Conservation (phyloP, 2,888 invertebrate species). For the Alviniconcha strummeri region DNA sequence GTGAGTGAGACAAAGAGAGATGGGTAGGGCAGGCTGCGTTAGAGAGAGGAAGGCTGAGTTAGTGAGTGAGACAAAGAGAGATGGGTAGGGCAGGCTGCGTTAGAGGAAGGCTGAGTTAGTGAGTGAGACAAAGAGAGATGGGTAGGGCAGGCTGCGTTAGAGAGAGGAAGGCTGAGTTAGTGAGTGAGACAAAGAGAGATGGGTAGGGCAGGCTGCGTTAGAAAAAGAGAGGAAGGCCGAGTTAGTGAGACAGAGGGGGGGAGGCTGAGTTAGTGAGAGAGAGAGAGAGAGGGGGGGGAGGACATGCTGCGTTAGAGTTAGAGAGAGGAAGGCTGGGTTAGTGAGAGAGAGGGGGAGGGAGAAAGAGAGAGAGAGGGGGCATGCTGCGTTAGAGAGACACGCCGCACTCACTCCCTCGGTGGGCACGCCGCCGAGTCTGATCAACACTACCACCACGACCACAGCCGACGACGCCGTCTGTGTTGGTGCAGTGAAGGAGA, state of each 20-base stretch:
- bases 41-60: not conserved
- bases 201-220: not conserved
- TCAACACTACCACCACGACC: too few relatives aligned
- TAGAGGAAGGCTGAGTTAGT: not conserved
- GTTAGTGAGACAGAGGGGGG: not conserved
- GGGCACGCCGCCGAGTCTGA: too few relatives aligned
- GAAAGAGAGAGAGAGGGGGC: conserved; percentile 23
- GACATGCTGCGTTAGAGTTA: not conserved
- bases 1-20: not conserved
- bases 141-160: not conserved
- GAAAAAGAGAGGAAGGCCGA: not conserved
- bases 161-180: not conserved
- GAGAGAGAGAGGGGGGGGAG: not conserved
- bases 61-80: not conserved
- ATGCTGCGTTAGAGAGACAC: not conserved
- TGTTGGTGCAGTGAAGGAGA: too few relatives aligned
- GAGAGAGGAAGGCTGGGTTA: not conserved
- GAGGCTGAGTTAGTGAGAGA: not conserved
- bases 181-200: not conserved
- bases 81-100: not conserved
- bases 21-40: not conserved
- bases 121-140: not conserved
- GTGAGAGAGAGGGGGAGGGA: conserved; percentile 19
- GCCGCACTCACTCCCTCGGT: too few relatives aligned
- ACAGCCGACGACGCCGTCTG: too few relatives aligned